Conservation (phyloP, 1,140 invertebrate species). For the Tribolium madens region DNA sequence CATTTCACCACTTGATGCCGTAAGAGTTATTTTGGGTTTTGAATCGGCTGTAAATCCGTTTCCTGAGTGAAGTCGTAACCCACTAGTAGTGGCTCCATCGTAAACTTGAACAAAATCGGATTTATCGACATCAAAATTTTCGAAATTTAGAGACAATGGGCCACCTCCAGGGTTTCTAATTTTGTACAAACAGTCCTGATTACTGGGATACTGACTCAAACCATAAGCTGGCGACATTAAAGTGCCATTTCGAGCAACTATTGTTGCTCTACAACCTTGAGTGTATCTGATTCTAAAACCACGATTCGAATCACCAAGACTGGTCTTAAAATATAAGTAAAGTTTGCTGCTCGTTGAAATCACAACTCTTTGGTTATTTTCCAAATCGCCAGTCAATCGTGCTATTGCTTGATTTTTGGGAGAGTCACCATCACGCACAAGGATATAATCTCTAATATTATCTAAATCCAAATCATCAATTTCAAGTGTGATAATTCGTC, state of each 20-base stretch:
- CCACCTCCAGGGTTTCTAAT: conserved; percentile 86
- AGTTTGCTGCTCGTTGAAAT: conserved; percentile 91
- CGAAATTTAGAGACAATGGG: conserved; percentile 88
- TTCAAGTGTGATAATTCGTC: conserved; percentile 89
- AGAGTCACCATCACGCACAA: conserved; percentile 89
- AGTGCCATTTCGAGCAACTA: conserved; percentile 84
- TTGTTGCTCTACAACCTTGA: conserved; percentile 80
- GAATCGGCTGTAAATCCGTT: conserved; percentile 86
- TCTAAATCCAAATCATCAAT: conserved; percentile 92
- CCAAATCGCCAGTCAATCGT: conserved; percentile 81
- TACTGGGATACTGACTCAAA: conserved; percentile 87
- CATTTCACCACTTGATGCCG: conserved; percentile 93
- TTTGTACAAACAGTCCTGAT: conserved; percentile 91
- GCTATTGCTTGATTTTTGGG: conserved; percentile 88
- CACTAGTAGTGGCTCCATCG: conserved; percentile 88
- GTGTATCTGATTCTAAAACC: conserved; percentile 86
- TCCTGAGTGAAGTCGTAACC: conserved; percentile 87
- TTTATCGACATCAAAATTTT: conserved; percentile 86
- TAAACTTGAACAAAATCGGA: conserved; percentile 89
- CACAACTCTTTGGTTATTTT: conserved; percentile 85
- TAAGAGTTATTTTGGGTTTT: conserved; percentile 88
- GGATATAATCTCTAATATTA: conserved; percentile 85
- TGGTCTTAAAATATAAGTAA: conserved; percentile 94
- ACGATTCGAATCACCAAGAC: conserved; percentile 85
- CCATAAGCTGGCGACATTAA: conserved; percentile 89